Percentiles rank a stretch among this genome's conserved stretches.
Conservation (phyloP, 2,888 invertebrate species). For the Phania funesta region DNA sequence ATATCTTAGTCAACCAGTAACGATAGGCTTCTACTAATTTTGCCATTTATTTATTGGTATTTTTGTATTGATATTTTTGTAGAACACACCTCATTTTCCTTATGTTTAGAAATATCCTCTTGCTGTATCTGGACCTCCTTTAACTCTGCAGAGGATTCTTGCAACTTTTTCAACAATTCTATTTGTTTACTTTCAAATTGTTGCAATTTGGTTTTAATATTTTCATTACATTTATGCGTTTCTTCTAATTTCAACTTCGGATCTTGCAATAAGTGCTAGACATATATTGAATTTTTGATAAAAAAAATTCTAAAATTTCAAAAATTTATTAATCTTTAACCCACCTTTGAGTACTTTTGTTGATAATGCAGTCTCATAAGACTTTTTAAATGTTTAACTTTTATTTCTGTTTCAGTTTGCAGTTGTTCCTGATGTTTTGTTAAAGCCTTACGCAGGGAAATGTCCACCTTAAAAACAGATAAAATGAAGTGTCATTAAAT, state of each 20-base stretch:
- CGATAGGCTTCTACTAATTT: too few species aligned
- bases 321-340: background rate
- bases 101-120: background rate
- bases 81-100: conserved; percentile 5
- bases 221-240: conserved; percentile 71
- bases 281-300: background rate
- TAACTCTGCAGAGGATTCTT: conserved; percentile 65
- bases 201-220: conserved; percentile 73
- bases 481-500: background rate
- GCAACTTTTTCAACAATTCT: conserved; percentile 72
- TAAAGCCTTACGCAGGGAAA: conserved; percentile 75
- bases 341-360: conserved; percentile 75
- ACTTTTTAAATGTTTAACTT: conserved; percentile 75
- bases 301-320: background rate
- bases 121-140: conserved; percentile 9
- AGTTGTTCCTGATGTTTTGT: conserved; percentile 74
- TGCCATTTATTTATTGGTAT: too few species aligned
- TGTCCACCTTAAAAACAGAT: conserved; percentile 72
- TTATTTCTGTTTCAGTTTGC: conserved; percentile 72
- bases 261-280: conserved; percentile 70
- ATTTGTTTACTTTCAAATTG: conserved; percentile 75
- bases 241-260: conserved; percentile 64
- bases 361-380: conserved; percentile 75
- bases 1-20: too few species aligned
- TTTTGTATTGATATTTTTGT: background rate